Conservation (phyloP, 1,140 invertebrate genomes). For the Chrysomallon squamiferum region DNA sequence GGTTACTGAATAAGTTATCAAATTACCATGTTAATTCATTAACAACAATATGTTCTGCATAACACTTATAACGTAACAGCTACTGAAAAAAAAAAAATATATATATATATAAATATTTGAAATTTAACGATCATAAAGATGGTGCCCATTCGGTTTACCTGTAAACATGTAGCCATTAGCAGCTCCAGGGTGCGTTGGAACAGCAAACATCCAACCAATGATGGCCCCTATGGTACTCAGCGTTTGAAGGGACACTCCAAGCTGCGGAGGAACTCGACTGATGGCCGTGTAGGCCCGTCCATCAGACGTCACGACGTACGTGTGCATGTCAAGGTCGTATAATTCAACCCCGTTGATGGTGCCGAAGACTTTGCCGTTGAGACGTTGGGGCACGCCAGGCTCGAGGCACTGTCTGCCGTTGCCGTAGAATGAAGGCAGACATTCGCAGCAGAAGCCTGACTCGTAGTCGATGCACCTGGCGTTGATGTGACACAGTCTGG, state of each 20-base stretch:
- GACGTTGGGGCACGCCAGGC: constrained; percentile 79
- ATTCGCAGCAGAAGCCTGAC: constrained; percentile 87
- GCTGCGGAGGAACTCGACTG: constrained; percentile 74
- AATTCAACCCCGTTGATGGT: constrained; percentile 78
- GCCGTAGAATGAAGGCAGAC: constrained; percentile 81
- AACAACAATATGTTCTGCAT: too few species aligned
- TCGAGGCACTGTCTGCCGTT: constrained; percentile 89
- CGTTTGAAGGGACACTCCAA: constrained; percentile 82
- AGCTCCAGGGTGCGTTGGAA: constrained; percentile 71
- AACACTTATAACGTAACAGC: too few species aligned
- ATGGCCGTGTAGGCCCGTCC: constrained; percentile 90
- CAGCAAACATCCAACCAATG: constrained; percentile 92
- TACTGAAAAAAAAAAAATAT: too few species aligned
- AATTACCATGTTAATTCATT: too few species aligned
- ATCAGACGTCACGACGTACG: constrained; percentile 88
- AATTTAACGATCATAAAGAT: too few species aligned
- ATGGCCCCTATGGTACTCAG: constrained; percentile 79
- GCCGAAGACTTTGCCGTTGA: constrained; percentile 85
- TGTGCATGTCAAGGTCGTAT: constrained; percentile 83
- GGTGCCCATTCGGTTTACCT: too few species aligned
- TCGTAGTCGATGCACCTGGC: constrained; percentile 83
- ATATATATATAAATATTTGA: too few species aligned
- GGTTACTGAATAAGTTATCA: too few species aligned
- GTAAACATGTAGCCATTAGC: constrained; percentile 87
- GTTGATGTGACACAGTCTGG: constrained; percentile 78